Base-by-base conservation (phyloP, 2,113 vertebrate species). In the Progne subis region DNA sequence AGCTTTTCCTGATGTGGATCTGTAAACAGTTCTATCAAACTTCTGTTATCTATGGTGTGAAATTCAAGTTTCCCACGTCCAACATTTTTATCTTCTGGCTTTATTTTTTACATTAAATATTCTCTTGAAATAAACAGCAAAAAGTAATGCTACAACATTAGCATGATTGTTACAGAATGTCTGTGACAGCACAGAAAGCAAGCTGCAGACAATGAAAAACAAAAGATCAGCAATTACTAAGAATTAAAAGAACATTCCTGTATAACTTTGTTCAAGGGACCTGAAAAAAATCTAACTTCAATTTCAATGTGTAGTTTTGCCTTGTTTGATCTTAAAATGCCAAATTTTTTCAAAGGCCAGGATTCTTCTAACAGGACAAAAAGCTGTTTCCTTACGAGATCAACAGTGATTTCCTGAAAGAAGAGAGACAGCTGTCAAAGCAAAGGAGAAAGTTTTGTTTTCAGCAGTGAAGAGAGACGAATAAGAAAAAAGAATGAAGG, bases 381-480 rank as follows among this genome's bases (percentile, higher is more conserved):
- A 86, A 89, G 53, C 46, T 81, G 55, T 79, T 75, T 75, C 39
- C 25, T 88, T 94, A 26, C 7, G 46, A 74, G 52, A 79, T 55
- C 53, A 82, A 39, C n/a, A 32, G 39, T n/a, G 69, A 86, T 44
- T 78, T 79, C 24, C 41, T 96, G 80, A 94, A 86, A 75, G 72
- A 55, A 64, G 68, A 71, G 65, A 88, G n/a, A 37, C 4, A 31
- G 53, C 49, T 90, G 78, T 67, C 86, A 93, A 57, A 74, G 81
- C 52, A 86, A 81, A 90, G 88, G 64, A 88, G 56, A 86, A 95
- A 93, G 70, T 87, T 76, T 70, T 89, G 61, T 63, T 78, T 96
- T 70, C 65, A 57, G 34, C 2, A 1, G 24, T 71, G 49, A 37
- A 89, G 34, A 91, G 16, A 94, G 90, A 97, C 86, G 94, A 98